Evolutionary conservation across 2,113 vertebrate genomes (phyloP).

Genomic region (Brachyhypopomus gauderio): DNA sequence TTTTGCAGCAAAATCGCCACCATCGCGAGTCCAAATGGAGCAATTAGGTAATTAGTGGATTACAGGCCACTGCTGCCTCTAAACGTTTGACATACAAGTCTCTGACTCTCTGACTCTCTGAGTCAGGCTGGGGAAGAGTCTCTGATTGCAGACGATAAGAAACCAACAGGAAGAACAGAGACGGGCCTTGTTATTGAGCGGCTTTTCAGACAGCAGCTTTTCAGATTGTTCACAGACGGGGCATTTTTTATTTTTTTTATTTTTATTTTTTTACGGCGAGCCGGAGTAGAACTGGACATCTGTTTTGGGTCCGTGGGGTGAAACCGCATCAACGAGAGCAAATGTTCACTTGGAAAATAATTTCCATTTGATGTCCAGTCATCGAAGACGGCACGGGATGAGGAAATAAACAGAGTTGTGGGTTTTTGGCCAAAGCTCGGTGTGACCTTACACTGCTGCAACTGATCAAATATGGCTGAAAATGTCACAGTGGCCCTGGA

Average conservation of each 20-base stretch:
- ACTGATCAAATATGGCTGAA: conserved; percentile 64
- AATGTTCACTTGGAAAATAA: conserved; percentile 63
- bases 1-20: conserved; percentile 49
- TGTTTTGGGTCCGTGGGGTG: conserved; percentile 66
- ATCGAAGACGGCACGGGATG: conserved; percentile 46
- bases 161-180: neutral
- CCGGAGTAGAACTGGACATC: conserved; percentile 63
- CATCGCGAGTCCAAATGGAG: conserved; percentile 42
- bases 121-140: conserved; percentile 1
- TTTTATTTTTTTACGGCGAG: conserved; percentile 42
- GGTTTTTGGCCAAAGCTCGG: conserved; percentile 29
- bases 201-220: conserved; percentile 43
- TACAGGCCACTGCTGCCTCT: conserved; percentile 39
- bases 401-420: conserved; percentile 57
- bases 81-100: conserved; percentile 6
- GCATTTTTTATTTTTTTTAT: conserved; percentile 35
- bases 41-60: conserved; percentile 52
- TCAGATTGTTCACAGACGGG: conserved; percentile 63
- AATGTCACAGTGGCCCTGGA: conserved; percentile 61
- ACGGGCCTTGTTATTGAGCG: conserved; percentile 36
- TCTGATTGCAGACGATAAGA: neutral
- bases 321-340: conserved; percentile 57
- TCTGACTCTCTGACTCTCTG: conserved; percentile 7
- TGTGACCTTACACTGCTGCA: conserved; percentile 58
- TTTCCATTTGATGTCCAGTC: conserved; percentile 67